Base-by-base conservation (phyloP, 1,140 invertebrate species). In the Calephelis virginiensis region DNA sequence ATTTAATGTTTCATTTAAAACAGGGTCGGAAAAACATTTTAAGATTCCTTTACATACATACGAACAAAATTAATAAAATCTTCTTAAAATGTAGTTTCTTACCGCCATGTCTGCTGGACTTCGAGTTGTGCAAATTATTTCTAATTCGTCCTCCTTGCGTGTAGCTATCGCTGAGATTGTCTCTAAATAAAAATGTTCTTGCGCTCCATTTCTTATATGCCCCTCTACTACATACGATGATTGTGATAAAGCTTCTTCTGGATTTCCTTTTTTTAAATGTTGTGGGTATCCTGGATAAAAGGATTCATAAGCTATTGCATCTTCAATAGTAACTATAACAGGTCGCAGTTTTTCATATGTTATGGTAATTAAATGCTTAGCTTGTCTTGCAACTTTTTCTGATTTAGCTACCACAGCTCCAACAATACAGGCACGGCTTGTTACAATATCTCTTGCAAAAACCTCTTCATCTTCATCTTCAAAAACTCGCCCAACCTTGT, bases 171-270 rank as follows among this genome's bases (percentile, higher is more conserved):
- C 28, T 28, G 28, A 28, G 28, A 28, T 94, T 0, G 98, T 98
- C 91, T 91, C 89, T 69, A 99, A 89, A 90, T 99, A 99, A 92
- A 99, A 99, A 87, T 99, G 98, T 87, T 99, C 98, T 87, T 99
- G 98, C 0, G 97, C 97, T 50, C 97, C 97, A 75, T 96, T 95
- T 71, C 95, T 93, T 50, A 96, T 92, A 81, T 95, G 94, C 9
- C 97, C 96, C 88, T 96, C 94, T 38, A 95, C 71, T 12, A 94
- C 82, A 80, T 95, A 90, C 40, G 95, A 93, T 8, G 95, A 93
- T 63, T 93, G 85, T 40, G 86, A 72, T 67, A 98, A 95, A 0
- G 92, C 95, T 73, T 93, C 81, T 70, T 28, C 28, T 28, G 28
- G 28, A 28, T 28, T 28, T 28, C 28, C 28, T 28, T 28, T 28